Percentiles rank a stretch among this genome's conserved stretches.
Evolutionary conservation across 2,888 invertebrate genomes (phyloP).

Genomic region (Tinea pellionella): DNA sequence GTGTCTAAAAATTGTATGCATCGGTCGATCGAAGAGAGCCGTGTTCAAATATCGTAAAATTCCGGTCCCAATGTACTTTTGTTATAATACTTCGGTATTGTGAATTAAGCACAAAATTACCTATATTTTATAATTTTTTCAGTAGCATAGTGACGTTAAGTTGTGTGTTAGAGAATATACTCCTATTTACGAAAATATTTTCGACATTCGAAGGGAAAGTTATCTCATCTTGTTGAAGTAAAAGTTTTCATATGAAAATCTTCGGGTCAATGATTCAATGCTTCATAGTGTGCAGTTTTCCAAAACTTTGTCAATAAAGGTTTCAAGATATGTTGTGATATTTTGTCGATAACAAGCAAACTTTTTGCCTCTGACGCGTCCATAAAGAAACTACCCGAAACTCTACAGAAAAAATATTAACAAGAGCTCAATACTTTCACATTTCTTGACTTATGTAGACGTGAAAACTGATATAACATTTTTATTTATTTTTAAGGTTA

Average conservation of each 20-base stretch:
- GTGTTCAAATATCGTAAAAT: too few relatives aligned
- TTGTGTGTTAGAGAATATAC: too few relatives aligned
- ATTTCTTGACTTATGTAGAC: too few relatives aligned
- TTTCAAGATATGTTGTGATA: conserved; percentile 53
- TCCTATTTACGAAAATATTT: neutral
- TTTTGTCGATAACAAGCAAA: conserved; percentile 61
- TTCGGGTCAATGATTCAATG: conserved; percentile 29
- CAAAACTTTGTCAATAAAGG: conserved; percentile 53
- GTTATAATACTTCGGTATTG: too few relatives aligned
- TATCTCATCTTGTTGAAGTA: neutral
- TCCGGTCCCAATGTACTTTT: too few relatives aligned
- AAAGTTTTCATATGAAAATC: conserved; percentile 4
- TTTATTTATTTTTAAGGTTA: too few relatives aligned
- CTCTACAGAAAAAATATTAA: neutral
- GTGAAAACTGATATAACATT: too few relatives aligned
- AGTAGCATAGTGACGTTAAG: neutral
- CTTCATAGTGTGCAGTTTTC: conserved; percentile 32
- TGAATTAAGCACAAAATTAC: too few relatives aligned
- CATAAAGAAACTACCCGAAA: conserved; percentile 26
- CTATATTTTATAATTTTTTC: too few relatives aligned
- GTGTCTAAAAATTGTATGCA: too few relatives aligned
- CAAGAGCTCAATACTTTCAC: neutral
- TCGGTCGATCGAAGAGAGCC: too few relatives aligned
- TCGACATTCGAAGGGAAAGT: neutral
- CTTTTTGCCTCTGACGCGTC: conserved; percentile 40